Evolutionary conservation across 2,888 invertebrate species (phyloP), one percentile per base, ranked within the genome.

Genomic region (Philereme vetulata): DNA sequence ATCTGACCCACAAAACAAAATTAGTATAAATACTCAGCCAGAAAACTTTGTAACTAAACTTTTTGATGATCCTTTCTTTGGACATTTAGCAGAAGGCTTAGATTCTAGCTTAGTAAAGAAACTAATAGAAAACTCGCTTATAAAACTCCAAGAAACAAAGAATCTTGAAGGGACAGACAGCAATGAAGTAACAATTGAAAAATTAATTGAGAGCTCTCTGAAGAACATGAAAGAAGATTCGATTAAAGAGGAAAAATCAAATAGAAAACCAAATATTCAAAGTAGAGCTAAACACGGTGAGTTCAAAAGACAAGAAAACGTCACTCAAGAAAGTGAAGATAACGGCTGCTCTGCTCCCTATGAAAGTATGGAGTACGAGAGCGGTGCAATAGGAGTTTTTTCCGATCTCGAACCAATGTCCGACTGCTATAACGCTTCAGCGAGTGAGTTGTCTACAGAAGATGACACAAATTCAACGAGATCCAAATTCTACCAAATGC

Each of bases 301-400:
- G 58, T 73, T 70, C 51, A 78, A 76, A 61, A 80, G 80, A 70
- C 70, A 78, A 54, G 80, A 84, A 64, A 72, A 77, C 53, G 73
- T 74, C 68, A 77, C 75, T 71, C 76, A 75, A 76, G 88, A 89
- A 66, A 86, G 82, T 70, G 85, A 93, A 85, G 83, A 93, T 66
- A 94, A 93, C 80, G 91, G 93, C 88, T 93, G 94, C 88, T 95
- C 95, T 75, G 95, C 95, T 82, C 95, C 95, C 85, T 95, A 95
- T 86, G 95, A 95, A 88, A 92, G 95, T 82, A 95, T 95, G 90
- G 95, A 95, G 88, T 95, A 95, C 66, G 94, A 94, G 80, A 94
- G 93, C 83, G 93, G 93, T 82, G 81, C 85, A 73, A 84, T 86
- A 74, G 92, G 92, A 78, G 83, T 88, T 80, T 92, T 92, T 81